Evolutionary conservation across 2,113 vertebrate species (phyloP).

Genomic region (Serilophus lunatus): DNA sequence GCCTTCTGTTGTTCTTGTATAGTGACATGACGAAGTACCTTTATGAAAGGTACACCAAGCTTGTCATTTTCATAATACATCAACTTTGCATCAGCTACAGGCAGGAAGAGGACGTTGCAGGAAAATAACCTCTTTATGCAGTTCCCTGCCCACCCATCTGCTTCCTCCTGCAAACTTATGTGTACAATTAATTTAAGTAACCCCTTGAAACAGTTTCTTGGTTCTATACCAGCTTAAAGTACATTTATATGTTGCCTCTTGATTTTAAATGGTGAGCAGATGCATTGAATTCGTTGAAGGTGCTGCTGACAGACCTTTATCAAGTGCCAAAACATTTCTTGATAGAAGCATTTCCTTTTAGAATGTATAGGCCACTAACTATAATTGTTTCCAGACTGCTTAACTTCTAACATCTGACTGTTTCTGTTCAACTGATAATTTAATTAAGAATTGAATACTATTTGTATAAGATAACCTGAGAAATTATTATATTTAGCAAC

Average conservation of each 20-base stretch:
- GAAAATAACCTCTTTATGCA: neutral
- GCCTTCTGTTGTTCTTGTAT: neutral
- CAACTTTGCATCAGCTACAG: neutral
- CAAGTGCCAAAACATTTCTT: neutral
- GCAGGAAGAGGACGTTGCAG: neutral
- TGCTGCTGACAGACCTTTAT: neutral
- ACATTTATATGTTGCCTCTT: neutral
- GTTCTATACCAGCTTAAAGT: neutral
- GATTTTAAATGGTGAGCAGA: neutral
- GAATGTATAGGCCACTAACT: neutral
- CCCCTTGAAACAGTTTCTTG: neutral
- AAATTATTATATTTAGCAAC: slow-evolving; percentile 22
- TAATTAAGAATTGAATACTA: neutral
- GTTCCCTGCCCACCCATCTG: neutral
- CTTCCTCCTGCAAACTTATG: neutral
- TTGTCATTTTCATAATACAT: accelerated
- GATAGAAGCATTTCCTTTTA: neutral
- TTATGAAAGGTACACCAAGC: neutral
- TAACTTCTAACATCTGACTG: neutral
- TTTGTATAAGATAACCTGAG: neutral
- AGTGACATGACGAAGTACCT: neutral
- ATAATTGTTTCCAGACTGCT: neutral
- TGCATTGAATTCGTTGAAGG: neutral
- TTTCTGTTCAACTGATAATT: neutral
- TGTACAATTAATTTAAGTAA: neutral